Conservation (phyloP, 2,888 invertebrate species). For the Patella ulyssiponensis region DNA sequence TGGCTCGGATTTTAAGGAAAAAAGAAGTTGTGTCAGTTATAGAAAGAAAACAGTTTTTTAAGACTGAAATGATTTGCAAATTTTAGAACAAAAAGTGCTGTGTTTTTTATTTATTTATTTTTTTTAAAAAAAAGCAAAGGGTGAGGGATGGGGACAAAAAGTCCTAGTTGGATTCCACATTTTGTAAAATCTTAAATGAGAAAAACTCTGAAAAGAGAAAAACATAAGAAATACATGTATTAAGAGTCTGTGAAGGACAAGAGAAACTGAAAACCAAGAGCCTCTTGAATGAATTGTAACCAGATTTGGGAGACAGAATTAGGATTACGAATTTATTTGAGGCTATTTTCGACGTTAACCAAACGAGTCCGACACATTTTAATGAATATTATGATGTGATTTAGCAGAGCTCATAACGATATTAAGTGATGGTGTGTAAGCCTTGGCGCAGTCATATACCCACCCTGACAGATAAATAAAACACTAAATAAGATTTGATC, state of each 20-base stretch:
- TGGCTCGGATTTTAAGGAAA: too few species aligned
- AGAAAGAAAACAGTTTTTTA: neutral
- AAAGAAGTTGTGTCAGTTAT: neutral
- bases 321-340: constrained; percentile 1
- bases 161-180: constrained; percentile 11
- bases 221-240: neutral
- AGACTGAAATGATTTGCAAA: neutral
- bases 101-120: neutral
- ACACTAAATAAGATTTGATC: neutral
- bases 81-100: neutral
- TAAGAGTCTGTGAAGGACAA: neutral
- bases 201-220: neutral
- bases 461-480: neutral
- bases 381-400: neutral
- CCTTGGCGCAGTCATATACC: neutral
- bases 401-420: neutral
- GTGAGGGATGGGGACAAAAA: neutral
- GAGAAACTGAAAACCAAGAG: neutral
- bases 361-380: neutral
- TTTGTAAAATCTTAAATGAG: neutral
- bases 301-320: neutral
- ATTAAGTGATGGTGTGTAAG: neutral
- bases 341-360: neutral
- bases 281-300: constrained; percentile 1
- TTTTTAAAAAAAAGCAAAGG: neutral